Evolutionary conservation across 1,140 invertebrate genomes (phyloP), one percentile per base, ranked within the genome.

Genomic region (Nasonia longicornis): DNA sequence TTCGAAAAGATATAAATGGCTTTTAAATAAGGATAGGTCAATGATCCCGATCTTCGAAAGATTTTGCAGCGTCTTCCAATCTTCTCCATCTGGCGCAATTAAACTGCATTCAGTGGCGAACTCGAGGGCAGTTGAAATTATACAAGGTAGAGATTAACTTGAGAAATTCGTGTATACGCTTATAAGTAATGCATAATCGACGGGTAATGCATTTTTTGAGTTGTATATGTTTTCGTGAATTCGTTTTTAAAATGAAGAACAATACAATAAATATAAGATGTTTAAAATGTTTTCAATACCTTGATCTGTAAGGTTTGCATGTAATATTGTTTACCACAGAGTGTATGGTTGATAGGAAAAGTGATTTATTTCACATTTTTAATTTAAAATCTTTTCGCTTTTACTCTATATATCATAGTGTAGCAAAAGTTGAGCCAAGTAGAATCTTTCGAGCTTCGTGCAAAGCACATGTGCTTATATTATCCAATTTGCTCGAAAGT

Each of bases 401-500:
- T 26, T 26, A 26, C 1, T 26, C 35, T 38, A 8, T 38, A 38
- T 38, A 38, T 38, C 7, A 38, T 38, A 38, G 35, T 38, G 7
- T 38, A 38, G 35, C 3, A 8, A 38, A 38, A 38, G 35, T 38
- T 8, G 26, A 7, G 7, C 52, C 12, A 64, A 76, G 8, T 63
- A n/a, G 31, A 31, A 11, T 1, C 11, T 45, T 26, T 77, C 26
- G n/a, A 48, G 20, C 35, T 14, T 35, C 16, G 45, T 64, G 31
- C 69, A 42, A 16, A 16, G 67, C 11, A 11, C 64, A 69, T 7
- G 66, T 16, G 52, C 12, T 48, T 35, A 38, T 7, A 80, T 75
- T 80, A 80, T 80, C 42, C 70, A 80, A 74, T 74, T 80, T 74
- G 42, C 66, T 75, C 29, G 20, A 22, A 20, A 45, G 79, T 26